These are phyloP conservation scores for Cichlasoma orientale DNA, from an alignment of 2,797 vertebrate genomes.

Conservation along the genomic window DNA sequence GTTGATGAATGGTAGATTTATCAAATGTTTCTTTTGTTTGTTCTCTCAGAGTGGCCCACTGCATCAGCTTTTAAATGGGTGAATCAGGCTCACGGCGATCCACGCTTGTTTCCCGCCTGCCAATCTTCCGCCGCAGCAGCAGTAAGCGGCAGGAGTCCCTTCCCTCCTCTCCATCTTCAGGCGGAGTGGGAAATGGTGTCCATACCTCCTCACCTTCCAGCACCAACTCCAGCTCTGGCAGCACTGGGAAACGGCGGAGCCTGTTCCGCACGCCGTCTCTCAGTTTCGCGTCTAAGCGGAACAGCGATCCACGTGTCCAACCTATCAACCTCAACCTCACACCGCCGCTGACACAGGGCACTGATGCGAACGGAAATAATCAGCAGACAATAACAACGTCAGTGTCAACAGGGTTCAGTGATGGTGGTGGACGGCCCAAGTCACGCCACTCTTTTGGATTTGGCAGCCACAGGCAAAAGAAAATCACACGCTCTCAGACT, in stretches of 20 bases:
- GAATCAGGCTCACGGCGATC: slow-evolving; percentile 92
- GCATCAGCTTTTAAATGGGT: slow-evolving; percentile 83
- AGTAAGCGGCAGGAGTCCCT: slow-evolving; percentile 92
- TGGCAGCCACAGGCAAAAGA: slow-evolving; percentile 89
- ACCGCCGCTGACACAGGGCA: slow-evolving; percentile 61
- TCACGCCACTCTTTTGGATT: slow-evolving; percentile 90
- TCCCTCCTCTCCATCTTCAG: slow-evolving; percentile 95
- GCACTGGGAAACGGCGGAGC: slow-evolving; percentile 93
- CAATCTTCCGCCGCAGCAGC: slow-evolving; percentile 94
- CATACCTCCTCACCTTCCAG: slow-evolving; percentile 97
- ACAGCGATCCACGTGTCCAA: slow-evolving; percentile 82
- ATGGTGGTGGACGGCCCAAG: slow-evolving; percentile 84
- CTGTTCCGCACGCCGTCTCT: slow-evolving; percentile 95
- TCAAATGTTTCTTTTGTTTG: slow-evolving; percentile 2
- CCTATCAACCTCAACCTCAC: slow-evolving; percentile 76
- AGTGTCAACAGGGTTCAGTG: slow-evolving; percentile 75
- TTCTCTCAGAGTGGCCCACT: slow-evolving; percentile 40
- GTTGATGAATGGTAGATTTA: background rate
- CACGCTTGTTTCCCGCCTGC: slow-evolving; percentile 95
- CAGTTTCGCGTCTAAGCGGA: slow-evolving; percentile 89
- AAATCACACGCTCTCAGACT: slow-evolving; percentile 92
- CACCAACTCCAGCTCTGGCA: slow-evolving; percentile 98
- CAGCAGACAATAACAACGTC: slow-evolving; percentile 72
- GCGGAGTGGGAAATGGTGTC: slow-evolving; percentile 85
- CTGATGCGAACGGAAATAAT: slow-evolving; percentile 73